phyloP scores from a whole-genome alignment of 2,113 vertebrate genomes.

The Raja brachyura region DNA sequence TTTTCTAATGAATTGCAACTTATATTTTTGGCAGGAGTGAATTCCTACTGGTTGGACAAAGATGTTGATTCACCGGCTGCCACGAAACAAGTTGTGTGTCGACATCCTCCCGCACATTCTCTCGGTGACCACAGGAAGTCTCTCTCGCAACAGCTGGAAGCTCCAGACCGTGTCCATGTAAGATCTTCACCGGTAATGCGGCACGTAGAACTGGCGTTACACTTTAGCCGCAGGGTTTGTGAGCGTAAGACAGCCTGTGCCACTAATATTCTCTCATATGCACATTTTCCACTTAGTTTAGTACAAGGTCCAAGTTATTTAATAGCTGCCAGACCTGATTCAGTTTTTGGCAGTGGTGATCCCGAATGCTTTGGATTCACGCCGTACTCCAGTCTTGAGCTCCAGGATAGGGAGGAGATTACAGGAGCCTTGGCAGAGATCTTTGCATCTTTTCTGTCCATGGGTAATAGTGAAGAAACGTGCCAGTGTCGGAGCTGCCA shows the following conservation, averaged over 20 bases:
- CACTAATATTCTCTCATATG: too few species aligned
- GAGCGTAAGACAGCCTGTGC: neutral
- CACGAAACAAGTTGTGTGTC: constrained; percentile 45
- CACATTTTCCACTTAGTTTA: neutral
- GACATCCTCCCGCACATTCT: constrained; percentile 45
- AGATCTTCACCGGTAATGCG: constrained; percentile 39
- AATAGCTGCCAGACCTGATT: neutral
- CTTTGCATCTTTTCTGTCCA: too few species aligned
- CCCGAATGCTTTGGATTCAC: neutral
- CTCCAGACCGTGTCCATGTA: constrained; percentile 55
- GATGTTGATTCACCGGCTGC: constrained; percentile 54
- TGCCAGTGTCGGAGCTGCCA: neutral
- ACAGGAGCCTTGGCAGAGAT: too few species aligned
- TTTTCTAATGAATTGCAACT: neutral
- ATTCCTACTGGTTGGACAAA: constrained; percentile 61
- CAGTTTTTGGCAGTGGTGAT: neutral
- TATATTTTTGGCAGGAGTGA: constrained; percentile 56
- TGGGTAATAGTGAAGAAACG: neutral
- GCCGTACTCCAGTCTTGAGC: neutral
- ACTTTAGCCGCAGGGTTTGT: neutral
- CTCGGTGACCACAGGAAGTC: constrained; percentile 72
- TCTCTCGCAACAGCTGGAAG: constrained; percentile 81
- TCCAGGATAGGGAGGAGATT: neutral
- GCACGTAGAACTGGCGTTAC: too few species aligned
- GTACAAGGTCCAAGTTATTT: neutral